Evolutionary conservation across 2,888 invertebrate genomes (phyloP), one percentile per base, ranked within the genome.

Genomic region (Hyposoter dolosus): DNA sequence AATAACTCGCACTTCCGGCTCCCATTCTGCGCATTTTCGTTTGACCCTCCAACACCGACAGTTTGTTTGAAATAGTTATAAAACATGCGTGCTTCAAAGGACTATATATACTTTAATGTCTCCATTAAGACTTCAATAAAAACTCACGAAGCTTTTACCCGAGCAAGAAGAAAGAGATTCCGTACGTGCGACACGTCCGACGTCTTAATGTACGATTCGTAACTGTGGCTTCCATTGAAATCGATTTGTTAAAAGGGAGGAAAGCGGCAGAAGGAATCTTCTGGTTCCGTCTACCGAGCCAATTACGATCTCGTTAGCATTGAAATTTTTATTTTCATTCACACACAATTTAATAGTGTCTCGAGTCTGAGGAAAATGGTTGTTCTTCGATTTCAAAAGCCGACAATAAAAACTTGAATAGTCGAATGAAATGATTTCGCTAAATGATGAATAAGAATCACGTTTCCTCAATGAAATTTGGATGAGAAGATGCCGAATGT

Each of bases 121-220:
- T 66, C 65, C 65, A 40, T 66, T 40, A 66, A 66, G 65, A 35
- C 65, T 66, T 40, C 40, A 66, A 66, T 66, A 40, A 66, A 40
- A 40, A 40, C 65, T 66, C 6, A n/a, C 65, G 40, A 40, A 66
- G 65, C 65, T 66, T 66, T 66, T 66, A 66, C 65, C 35, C 65
- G 40, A 9, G 32, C 10, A 40, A 40, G 65, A 40, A 66, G 32
- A 66, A 40, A 40, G 32, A 66, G 40, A 66, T 66, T 66, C 40
- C 65, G 40, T 35, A 40, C 65, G 35, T 66, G 65, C 65, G 17
- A 40, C 32, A 66, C 65, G 40, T 66, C 65, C 40, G 9, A 40
- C 7, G 65, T 66, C 65, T 66, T 40, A n/a, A 66, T 40, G 65
- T 35, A 10, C 32, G 40, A 40, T 66, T 66, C 40, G 35, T 40